phyloP scores from a whole-genome alignment of 1,140 invertebrate species.

The Lycorma delicatula region DNA sequence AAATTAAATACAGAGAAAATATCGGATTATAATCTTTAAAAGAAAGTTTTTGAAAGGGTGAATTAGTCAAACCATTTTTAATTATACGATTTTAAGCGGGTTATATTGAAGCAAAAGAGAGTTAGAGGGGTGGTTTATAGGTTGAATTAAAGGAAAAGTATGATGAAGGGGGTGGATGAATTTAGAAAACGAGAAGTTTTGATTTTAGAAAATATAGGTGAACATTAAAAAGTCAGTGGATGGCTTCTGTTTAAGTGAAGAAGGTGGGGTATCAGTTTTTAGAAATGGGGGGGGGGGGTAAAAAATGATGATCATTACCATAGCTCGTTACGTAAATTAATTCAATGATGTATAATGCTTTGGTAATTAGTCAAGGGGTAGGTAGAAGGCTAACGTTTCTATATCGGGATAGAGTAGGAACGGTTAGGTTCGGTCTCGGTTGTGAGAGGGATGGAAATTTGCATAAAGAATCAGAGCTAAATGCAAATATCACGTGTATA shows the following conservation, averaged over 20 bases:
- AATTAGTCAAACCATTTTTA: no score
- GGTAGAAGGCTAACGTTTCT: background rate
- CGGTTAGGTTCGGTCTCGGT: background rate
- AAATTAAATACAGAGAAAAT: no score
- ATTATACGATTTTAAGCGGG: no score
- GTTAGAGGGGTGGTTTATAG: no score
- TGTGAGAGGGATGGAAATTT: background rate
- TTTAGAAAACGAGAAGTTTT: no score
- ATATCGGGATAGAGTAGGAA: background rate
- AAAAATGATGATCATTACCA: slow-evolving; percentile 3
- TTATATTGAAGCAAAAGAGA: no score
- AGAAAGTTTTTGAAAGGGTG: no score
- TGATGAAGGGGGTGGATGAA: no score
- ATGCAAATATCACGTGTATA: slow-evolving; percentile 1
- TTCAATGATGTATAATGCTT: slow-evolving; percentile 4
- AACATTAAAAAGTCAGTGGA: background rate
- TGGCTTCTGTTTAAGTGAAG: no score
- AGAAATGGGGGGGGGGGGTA: background rate
- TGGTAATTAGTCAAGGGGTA: slow-evolving; percentile 2
- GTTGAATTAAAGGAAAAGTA: no score
- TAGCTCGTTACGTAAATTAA: slow-evolving; percentile 2
- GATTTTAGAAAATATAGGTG: slow-evolving; percentile 6
- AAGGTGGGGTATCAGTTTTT: no score
- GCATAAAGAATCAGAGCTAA: slow-evolving; percentile 6
- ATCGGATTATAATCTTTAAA: no score